phyloP scores from a whole-genome alignment of 2,888 invertebrate genomes.

The Sinhomidia bicolor region DNA sequence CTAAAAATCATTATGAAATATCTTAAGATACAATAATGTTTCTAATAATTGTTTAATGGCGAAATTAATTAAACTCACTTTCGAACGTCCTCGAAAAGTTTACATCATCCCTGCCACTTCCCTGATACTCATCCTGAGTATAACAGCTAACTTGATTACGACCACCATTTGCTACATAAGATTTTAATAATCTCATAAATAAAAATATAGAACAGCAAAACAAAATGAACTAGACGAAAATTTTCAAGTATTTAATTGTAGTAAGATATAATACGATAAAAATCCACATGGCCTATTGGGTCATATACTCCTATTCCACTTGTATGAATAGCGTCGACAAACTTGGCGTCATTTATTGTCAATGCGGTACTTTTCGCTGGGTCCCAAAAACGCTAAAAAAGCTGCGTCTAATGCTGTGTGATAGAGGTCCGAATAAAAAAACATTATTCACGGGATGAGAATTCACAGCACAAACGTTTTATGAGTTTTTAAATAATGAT shows the following conservation, averaged over 20 bases:
- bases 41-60: too few species aligned
- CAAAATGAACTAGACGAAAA: neutral
- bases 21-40: too few species aligned
- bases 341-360: conserved; percentile 72
- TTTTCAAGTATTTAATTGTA: too few species aligned
- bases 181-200: neutral
- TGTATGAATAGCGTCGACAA: conserved; percentile 75
- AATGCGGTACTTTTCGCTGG: conserved; percentile 44
- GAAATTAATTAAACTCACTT: too few species aligned
- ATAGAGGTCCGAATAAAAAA: too few species aligned
- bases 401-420: conserved; percentile 63
- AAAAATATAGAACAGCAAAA: neutral
- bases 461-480: too few species aligned
- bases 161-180: conserved; percentile 65
- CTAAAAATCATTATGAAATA: conserved; percentile 28
- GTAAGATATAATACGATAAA: conserved; percentile 71
- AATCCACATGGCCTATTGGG: conserved; percentile 71
- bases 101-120: neutral
- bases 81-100: conserved; percentile 27
- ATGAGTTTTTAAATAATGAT: too few species aligned
- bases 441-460: too few species aligned
- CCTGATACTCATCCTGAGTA: conserved; percentile 44
- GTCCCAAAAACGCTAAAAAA: conserved; percentile 60
- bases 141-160: conserved; percentile 68
- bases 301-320: conserved; percentile 67